phyloP scores from a whole-genome alignment of 2,113 vertebrate species.

The Rhynchopsitta pachyrhyncha region DNA sequence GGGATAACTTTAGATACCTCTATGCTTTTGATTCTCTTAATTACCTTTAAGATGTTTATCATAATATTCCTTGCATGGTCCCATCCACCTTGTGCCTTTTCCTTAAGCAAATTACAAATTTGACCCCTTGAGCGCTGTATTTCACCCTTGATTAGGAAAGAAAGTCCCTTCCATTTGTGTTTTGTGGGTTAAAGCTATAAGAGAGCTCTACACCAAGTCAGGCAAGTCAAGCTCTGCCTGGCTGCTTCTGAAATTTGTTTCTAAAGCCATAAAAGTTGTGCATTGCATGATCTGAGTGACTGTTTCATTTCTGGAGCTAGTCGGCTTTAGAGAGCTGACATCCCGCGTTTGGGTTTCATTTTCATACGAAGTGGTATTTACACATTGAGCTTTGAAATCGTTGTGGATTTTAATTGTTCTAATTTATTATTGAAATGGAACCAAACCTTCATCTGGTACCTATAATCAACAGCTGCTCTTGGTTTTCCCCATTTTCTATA shows the following conservation, averaged over 20 bases:
- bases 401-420: constrained; percentile 61
- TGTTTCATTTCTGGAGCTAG: background rate
- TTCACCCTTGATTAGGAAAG: background rate
- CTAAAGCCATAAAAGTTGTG: background rate
- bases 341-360: constrained; percentile 44
- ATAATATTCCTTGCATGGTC: background rate
- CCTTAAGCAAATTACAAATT: background rate
- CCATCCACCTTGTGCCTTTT: background rate
- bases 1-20: background rate
- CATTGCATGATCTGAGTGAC: background rate
- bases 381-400: constrained; percentile 36
- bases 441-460: constrained; percentile 37
- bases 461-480: background rate
- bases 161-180: background rate
- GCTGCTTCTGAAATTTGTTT: constrained; percentile 1
- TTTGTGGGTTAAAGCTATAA: background rate
- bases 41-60: background rate
- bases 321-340: constrained; percentile 15
- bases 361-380: constrained; percentile 41
- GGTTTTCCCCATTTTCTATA: background rate
- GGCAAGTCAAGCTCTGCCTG: background rate
- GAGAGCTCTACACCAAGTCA: background rate
- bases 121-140: background rate
- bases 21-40: background rate
- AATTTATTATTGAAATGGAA: constrained; percentile 43